These are phyloP conservation scores for Harlomillsia oculata DNA, from an alignment of 1,140 invertebrate species.

Conservation along the genomic window DNA sequence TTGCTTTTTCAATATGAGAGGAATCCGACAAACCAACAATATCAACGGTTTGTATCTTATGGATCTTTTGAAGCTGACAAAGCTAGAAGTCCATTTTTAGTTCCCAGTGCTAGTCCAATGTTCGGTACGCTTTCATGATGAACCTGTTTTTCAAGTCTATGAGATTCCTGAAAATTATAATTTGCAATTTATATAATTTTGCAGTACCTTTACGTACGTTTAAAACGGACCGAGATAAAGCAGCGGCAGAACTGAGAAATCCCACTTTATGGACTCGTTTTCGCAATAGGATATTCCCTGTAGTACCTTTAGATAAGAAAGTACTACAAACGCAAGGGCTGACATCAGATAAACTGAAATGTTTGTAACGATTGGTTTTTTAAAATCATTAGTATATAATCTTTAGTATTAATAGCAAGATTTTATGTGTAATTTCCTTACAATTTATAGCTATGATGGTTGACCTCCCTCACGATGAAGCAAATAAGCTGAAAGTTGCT, in stretches of 20 bases:
- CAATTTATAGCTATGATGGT: conserved; percentile 36
- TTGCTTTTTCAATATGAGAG: neutral
- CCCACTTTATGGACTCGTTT: conserved; percentile 43
- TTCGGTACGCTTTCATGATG: neutral
- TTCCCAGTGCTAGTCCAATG: neutral
- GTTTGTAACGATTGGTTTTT: conserved; percentile 10
- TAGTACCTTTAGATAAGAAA: conserved; percentile 1
- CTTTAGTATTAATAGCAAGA: neutral
- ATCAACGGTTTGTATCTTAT: neutral
- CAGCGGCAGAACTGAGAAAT: conserved; percentile 58
- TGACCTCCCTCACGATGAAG: conserved; percentile 46
- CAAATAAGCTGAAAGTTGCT: conserved; percentile 67
- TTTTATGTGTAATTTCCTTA: neutral
- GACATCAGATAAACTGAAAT: conserved; percentile 23
- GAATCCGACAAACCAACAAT: neutral
- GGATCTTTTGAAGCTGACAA: conserved; percentile 28
- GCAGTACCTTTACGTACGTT: conserved; percentile 42
- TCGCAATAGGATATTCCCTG: conserved; percentile 38
- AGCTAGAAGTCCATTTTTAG: neutral
- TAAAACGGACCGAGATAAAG: conserved; percentile 61
- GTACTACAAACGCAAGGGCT: conserved; percentile 11
- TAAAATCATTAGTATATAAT: conserved; percentile 2
- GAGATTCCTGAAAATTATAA: too few relatives aligned
- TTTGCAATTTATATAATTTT: neutral
- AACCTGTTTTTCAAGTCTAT: neutral